A percentile compares a stretch with the other conserved stretches of the same genome.
phyloP scores from a whole-genome alignment of 1,140 invertebrate genomes.

The Bombus difficillimus region DNA sequence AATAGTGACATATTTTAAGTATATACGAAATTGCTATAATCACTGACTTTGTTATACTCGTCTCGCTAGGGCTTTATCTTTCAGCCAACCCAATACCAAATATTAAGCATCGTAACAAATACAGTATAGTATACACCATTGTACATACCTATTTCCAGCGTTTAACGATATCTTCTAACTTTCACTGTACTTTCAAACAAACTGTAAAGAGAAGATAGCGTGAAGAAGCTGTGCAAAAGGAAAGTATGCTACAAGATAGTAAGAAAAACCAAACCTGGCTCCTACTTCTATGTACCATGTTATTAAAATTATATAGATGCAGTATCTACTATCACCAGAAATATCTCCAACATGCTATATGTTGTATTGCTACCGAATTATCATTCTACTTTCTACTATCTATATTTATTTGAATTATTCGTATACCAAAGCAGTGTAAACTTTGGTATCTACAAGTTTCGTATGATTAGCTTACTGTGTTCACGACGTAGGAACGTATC shows the following conservation, averaged over 20 bases:
- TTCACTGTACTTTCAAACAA: conserved; percentile 42
- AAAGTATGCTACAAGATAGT: background rate
- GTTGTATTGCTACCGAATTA: background rate
- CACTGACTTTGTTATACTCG: background rate
- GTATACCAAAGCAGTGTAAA: background rate
- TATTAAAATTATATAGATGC: background rate
- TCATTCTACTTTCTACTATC: background rate
- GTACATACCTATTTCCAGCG: conserved; percentile 50
- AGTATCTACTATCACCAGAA: background rate
- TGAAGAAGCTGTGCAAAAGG: conserved; percentile 22
- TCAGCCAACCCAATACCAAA: background rate
- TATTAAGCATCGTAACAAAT: background rate
- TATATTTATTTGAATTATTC: background rate
- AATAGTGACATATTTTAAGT: background rate
- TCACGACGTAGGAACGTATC: conserved; percentile 59
- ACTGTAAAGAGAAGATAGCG: conserved; percentile 50
- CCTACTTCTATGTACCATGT: background rate
- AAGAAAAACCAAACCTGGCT: background rate
- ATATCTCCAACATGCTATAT: background rate
- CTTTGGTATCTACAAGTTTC: background rate
- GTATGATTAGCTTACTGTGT: conserved; percentile 51
- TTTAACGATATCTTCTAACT: conserved; percentile 20
- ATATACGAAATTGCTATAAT: background rate
- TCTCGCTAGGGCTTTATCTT: background rate
- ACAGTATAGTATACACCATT: background rate